phyloP scores from a whole-genome alignment of 2,113 vertebrate species.

The Indicator maculatus region DNA sequence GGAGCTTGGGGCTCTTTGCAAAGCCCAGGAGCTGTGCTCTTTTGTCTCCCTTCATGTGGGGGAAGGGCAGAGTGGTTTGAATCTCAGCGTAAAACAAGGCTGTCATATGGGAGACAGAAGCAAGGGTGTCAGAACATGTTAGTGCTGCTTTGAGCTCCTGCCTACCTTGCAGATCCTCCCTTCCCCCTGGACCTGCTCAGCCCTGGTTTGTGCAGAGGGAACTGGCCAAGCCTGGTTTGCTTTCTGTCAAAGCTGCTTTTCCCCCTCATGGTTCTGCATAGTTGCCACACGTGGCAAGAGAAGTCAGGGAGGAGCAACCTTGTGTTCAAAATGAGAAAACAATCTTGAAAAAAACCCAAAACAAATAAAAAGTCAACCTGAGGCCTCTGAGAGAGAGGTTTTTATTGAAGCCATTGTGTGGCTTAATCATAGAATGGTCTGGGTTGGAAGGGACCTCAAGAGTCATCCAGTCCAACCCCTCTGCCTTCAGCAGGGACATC shows the following conservation, averaged over 20 bases:
- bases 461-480: no score
- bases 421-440: neutral
- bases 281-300: neutral
- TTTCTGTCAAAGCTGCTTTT: conserved; percentile 2
- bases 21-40: accelerated
- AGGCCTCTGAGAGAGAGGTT: neutral
- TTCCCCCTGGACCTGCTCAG: neutral
- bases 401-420: neutral
- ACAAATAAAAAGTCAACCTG: neutral
- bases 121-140: neutral
- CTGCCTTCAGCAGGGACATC: no score
- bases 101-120: conserved; percentile 3
- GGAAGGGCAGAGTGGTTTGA: neutral
- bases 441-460: no score
- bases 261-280: neutral
- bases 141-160: neutral
- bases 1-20: neutral
- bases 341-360: neutral
- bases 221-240: neutral
- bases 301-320: neutral
- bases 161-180: neutral
- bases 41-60: neutral
- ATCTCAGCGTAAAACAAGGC: neutral
- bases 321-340: neutral
- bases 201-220: neutral